Percentiles rank a stretch among this genome's conserved stretches.
Evolutionary conservation across 2,113 vertebrate genomes (phyloP).

Genomic region (Carollia perspicillata): DNA sequence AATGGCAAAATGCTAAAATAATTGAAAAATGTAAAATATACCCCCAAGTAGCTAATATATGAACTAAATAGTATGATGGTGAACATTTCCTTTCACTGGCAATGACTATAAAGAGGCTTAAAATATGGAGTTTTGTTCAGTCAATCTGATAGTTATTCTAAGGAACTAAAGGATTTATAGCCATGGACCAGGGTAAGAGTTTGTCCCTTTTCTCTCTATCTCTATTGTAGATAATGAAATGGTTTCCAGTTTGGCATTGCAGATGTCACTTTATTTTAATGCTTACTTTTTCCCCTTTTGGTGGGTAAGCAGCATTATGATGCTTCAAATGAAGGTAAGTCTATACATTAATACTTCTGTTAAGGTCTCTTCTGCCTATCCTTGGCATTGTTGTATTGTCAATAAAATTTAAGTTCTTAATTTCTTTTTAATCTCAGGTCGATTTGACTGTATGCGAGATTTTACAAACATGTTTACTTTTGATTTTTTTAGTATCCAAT

Average conservation of each 20-base stretch:
- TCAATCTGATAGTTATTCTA: background rate
- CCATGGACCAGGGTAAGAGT: background rate
- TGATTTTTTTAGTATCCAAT: conserved; percentile 84
- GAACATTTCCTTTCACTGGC: background rate
- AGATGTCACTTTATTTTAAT: conserved; percentile 97
- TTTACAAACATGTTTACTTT: background rate
- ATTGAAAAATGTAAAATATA: background rate
- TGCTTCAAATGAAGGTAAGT: conserved; percentile 92
- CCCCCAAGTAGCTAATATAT: background rate
- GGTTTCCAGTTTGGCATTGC: conserved; percentile 90
- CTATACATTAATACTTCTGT: background rate
- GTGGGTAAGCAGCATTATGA: conserved; percentile 90
- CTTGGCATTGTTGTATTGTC: background rate
- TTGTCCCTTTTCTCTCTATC: background rate
- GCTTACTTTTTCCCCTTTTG: conserved; percentile 94
- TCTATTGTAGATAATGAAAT: conserved; percentile 86
- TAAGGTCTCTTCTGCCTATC: background rate
- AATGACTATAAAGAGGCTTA: background rate
- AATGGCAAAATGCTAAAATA: background rate
- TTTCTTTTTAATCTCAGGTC: background rate
- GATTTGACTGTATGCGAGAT: background rate
- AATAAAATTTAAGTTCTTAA: background rate
- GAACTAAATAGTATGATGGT: background rate
- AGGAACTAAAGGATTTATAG: background rate
- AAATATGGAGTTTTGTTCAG: background rate